Conservation (phyloP, 2,113 vertebrate species). For the Leiothrix lutea region DNA sequence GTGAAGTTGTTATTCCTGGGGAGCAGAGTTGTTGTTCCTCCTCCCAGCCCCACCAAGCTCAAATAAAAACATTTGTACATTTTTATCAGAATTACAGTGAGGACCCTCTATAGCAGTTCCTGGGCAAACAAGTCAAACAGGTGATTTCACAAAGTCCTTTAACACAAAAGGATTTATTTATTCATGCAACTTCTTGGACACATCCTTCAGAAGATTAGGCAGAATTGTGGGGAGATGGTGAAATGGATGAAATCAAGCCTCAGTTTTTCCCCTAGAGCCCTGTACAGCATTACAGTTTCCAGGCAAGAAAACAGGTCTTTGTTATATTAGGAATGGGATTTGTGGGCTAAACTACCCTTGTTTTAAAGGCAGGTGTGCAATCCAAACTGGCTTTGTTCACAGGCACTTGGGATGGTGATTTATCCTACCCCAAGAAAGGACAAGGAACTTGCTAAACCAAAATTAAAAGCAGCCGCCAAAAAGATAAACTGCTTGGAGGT, state of each 20-base stretch:
- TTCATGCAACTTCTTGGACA: neutral
- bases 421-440: neutral
- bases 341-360: neutral
- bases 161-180: neutral
- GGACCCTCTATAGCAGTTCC: neutral
- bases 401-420: neutral
- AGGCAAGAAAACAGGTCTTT: neutral
- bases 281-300: neutral
- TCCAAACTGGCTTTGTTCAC: neutral
- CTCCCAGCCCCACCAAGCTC: neutral
- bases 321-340: neutral
- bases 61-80: neutral
- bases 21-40: neutral
- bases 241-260: neutral
- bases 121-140: neutral
- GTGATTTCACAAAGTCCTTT: neutral
- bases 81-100: neutral
- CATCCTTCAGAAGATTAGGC: neutral
- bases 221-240: neutral
- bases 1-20: neutral
- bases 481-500: constrained; percentile 25
- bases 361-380: neutral
- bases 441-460: neutral
- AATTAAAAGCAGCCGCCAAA: neutral
- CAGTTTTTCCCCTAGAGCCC: neutral